Evolutionary conservation across 2,888 invertebrate genomes (phyloP), one percentile per base, ranked within the genome.

Genomic region (Cinara cedri): DNA sequence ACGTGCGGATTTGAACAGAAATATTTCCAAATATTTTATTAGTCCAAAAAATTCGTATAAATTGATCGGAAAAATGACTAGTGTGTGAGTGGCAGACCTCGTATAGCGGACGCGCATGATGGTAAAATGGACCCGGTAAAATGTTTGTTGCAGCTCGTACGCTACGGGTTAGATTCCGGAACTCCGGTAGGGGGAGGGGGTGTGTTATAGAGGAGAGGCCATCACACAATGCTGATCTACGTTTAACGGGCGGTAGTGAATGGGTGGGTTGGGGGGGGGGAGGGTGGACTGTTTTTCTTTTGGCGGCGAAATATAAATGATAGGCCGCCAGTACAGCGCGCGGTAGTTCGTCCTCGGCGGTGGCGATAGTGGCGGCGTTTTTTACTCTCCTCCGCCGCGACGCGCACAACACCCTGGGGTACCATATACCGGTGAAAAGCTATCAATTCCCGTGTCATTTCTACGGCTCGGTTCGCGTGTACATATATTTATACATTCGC

Each of bases 401-500:
- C 70, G 16, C 68, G 21, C 78, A 78, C 78, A 60, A 70, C 78
- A 68, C 78, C 78, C 78, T 68, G 49, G 78, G 78, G 78, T 70
- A 68, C 78, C 57, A 60, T 78, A 78, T 46, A 60, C 78, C 60
- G 78, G 78, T 42, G 78, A 78, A 78, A 78, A 78, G 78, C 78
- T 70, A 78, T 78, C 78, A 78, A 78, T 78, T 78, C 60, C 78
- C 21, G 49, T 78, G 78, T 68, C 78, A 78, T 78, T 78, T 70
- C 68, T 78, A 46, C 70, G 42, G 42, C 63, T n/a, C 51, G 51
- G 72, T 21, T 24, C 13, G 57, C 57, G 44, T 42, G 49, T 34
- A 19, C 51, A 3, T 19, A n/a, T 54, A 65, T 11, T 34, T n/a
- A 19, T 34, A 51, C 19, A 49, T n/a, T 26, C 13, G 42, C 14